A percentile compares a stretch with the other conserved stretches of the same genome.
phyloP scores from a whole-genome alignment of 2,888 invertebrate species.

The Pollenia angustigena region DNA sequence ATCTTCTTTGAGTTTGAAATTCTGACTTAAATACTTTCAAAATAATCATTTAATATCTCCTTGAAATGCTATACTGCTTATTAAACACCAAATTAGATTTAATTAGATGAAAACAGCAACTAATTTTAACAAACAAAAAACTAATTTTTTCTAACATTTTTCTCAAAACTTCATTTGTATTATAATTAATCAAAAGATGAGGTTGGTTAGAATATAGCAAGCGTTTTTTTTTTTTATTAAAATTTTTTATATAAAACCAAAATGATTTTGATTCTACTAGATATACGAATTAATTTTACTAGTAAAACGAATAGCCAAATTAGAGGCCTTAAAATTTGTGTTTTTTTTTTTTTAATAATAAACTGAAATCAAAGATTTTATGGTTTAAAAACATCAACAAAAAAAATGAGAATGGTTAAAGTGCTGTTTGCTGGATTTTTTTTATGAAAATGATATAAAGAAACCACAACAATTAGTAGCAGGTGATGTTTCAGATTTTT shows the following conservation, averaged over 20 bases:
- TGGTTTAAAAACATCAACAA: slow-evolving; percentile 47
- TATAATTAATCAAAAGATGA: slow-evolving; percentile 59
- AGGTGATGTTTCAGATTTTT: slow-evolving; percentile 54
- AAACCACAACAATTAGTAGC: slow-evolving; percentile 69
- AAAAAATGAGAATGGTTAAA: slow-evolving; percentile 45
- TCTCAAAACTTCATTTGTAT: slow-evolving; percentile 43
- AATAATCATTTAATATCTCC: neutral
- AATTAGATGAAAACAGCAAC: slow-evolving; percentile 15
- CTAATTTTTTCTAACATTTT: slow-evolving; percentile 37
- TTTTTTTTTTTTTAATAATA: slow-evolving; percentile 51
- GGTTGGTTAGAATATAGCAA: neutral
- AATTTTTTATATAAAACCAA: slow-evolving; percentile 9
- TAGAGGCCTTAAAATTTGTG: slow-evolving; percentile 66
- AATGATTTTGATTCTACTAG: slow-evolving; percentile 20
- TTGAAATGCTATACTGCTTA: slow-evolving; percentile 16
- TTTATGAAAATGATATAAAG: slow-evolving; percentile 46
- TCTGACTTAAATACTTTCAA: neutral
- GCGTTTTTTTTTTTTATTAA: neutral
- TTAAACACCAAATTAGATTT: slow-evolving; percentile 11
- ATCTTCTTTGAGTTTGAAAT: neutral
- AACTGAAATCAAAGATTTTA: slow-evolving; percentile 71
- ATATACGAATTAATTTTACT: slow-evolving; percentile 43
- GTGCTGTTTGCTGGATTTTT: slow-evolving; percentile 8
- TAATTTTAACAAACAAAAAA: slow-evolving; percentile 39
- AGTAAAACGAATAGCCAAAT: slow-evolving; percentile 64